Evolutionary conservation across 1,140 invertebrate genomes (phyloP), one percentile per base, ranked within the genome.

Genomic region (Platyura marginata): DNA sequence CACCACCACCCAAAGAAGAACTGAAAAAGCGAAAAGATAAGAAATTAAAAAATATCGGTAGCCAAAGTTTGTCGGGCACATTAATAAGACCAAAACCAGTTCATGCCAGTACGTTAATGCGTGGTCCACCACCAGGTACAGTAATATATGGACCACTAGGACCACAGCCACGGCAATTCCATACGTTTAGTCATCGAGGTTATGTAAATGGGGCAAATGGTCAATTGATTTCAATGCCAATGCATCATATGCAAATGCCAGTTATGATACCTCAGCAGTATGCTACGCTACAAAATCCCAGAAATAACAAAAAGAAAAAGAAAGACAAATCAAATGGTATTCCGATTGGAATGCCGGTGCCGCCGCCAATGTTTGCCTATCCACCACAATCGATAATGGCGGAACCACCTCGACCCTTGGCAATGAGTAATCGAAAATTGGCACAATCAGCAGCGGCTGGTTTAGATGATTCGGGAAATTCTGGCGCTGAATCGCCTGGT

Each of bases 401-500:
- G 35, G 57, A 56, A 8, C 36, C 57, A 35, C 42, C 55, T 4
- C 49, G 58, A 19, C 50, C 53, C 1, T 34, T 57, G 35, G 50
- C 48, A 21, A 67, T 63, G 48, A 53, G 65, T 44, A 69, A 54
- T 49, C 63, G 66, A 44, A 69, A 69, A 47, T 42, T 69, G 41
- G 62, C 67, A 15, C 63, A 67, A 42, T 70, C 61, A 41, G 68
- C 66, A 59, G 64, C 60, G 49, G 58, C 57, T 16, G 74, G 68
- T 3, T 56, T 71, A 45, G 72, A 69, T 46, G 68, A 65, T 48
- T 66, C 68, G 0, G 70, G 74, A 37, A 67, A 68, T 47, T 68
- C 66, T 0, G 75, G 74, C 11, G 78, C 74, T 21, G 83, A 84
- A 36, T 86, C 83, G 11, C 73, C 79, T 6, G 87, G 83, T 25